phyloP scores from a whole-genome alignment of 2,797 vertebrate genomes.

The Hemitrygon akajei region DNA sequence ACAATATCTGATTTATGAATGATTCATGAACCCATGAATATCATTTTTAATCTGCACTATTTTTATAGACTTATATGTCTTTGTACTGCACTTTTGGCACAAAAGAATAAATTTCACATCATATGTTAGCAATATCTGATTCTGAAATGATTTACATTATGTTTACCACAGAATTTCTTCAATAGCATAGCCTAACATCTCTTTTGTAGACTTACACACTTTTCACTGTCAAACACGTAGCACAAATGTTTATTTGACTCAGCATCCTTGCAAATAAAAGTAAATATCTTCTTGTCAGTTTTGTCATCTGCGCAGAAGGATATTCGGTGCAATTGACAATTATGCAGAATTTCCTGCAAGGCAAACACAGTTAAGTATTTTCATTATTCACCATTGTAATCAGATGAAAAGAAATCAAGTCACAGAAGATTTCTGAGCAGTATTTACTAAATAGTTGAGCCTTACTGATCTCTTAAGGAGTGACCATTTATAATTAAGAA shows the following conservation, averaged over 20 bases:
- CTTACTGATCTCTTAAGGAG: not conserved
- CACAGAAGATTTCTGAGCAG: not conserved
- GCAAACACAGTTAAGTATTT: slow-evolving; percentile 37
- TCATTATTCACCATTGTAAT: not conserved
- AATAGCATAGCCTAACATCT: not conserved
- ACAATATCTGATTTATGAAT: no score
- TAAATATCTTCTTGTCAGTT: slow-evolving; percentile 97
- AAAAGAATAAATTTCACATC: no score
- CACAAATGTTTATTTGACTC: slow-evolving; percentile 97
- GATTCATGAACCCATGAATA: no score
- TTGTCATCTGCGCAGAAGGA: slow-evolving; percentile 98
- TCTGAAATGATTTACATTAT: not conserved
- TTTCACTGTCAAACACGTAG: slow-evolving; percentile 97
- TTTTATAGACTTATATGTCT: no score
- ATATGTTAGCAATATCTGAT: no score
- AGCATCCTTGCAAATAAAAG: slow-evolving; percentile 97
- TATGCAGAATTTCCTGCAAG: slow-evolving; percentile 85
- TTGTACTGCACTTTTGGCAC: no score
- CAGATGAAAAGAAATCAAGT: no score
- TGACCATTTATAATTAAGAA: not conserved
- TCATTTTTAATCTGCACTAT: no score
- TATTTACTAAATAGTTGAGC: not conserved
- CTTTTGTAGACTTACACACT: slow-evolving; percentile 80
- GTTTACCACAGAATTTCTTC: not conserved
- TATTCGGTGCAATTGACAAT: slow-evolving; percentile 95